Conservation (phyloP, 2,797 vertebrate species). For the Perodicticus potto region DNA sequence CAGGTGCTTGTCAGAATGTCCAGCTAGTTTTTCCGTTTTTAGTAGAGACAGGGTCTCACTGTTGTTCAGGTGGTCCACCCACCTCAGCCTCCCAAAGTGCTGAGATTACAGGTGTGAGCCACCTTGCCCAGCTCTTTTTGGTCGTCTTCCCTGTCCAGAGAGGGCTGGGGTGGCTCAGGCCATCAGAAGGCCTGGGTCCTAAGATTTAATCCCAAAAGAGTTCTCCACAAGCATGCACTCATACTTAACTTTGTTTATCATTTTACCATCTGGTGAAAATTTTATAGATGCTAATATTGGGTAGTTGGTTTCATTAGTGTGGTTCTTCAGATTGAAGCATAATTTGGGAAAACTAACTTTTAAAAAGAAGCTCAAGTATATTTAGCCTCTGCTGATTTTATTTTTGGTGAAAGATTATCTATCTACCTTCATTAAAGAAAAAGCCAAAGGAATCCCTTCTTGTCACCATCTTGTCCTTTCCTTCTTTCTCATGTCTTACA, state of each 20-base stretch:
- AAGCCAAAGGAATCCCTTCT: background rate
- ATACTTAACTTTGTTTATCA: background rate
- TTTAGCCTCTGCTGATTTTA: background rate
- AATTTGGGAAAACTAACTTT: background rate
- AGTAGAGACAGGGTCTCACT: no score
- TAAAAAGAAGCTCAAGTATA: background rate
- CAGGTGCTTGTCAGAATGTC: no score
- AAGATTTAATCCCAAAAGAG: background rate
- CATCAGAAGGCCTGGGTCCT: accelerated
- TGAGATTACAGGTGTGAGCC: no score
- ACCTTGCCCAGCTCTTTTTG: no score
- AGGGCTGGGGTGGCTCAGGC: background rate
- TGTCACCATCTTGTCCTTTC: background rate
- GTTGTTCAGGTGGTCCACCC: no score
- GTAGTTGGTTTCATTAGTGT: background rate
- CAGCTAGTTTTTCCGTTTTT: no score
- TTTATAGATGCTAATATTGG: background rate
- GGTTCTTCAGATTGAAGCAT: background rate
- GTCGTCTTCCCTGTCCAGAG: background rate
- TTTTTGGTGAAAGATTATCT: background rate
- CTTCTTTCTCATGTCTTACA: background rate
- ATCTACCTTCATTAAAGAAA: background rate
- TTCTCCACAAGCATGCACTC: background rate
- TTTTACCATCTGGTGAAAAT: background rate
- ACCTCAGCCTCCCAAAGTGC: no score